These are phyloP conservation scores for Meliscaeva auricollis DNA, from an alignment of 2,888 invertebrate species.

Conservation along the genomic window DNA sequence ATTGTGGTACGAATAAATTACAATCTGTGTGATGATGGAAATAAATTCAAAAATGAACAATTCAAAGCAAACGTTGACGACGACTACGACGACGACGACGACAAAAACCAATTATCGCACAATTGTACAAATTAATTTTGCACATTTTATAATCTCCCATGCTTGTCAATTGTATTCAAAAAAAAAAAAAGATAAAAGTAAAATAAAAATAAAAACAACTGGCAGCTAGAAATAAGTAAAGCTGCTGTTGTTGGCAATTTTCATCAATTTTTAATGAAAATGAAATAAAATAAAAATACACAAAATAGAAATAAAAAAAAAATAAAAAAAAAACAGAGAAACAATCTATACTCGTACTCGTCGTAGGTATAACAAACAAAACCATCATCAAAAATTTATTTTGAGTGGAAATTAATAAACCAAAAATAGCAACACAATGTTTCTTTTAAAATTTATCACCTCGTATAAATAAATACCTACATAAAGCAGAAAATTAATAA, in stretches of 20 bases:
- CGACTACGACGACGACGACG: neutral
- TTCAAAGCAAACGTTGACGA: constrained; percentile 12
- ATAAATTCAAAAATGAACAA: constrained; percentile 30
- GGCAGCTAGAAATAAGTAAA: constrained; percentile 21
- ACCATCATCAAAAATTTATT: constrained; percentile 12
- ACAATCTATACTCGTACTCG: too few relatives aligned
- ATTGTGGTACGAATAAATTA: constrained; percentile 30
- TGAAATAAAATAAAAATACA: neutral
- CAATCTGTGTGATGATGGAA: constrained; percentile 32
- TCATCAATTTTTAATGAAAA: constrained; percentile 40
- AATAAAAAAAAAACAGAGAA: too few relatives aligned
- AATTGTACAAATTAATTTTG: constrained; percentile 49
- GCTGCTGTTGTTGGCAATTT: constrained; percentile 15
- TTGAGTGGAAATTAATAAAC: constrained; percentile 47
- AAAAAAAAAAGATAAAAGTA: neutral
- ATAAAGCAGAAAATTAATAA: neutral
- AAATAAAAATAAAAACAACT: neutral
- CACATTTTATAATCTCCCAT: constrained; percentile 49
- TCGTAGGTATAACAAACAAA: neutral
- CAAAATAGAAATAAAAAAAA: neutral
- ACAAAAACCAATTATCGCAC: constrained; percentile 56
- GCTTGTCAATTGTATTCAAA: constrained; percentile 46
- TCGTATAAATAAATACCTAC: constrained; percentile 39
- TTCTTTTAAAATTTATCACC: constrained; percentile 52
- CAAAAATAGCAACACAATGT: constrained; percentile 43